Evolutionary conservation across 2,797 vertebrate species (phyloP), one percentile per base, ranked within the genome.

Genomic region (Falco novaeseelandiae): DNA sequence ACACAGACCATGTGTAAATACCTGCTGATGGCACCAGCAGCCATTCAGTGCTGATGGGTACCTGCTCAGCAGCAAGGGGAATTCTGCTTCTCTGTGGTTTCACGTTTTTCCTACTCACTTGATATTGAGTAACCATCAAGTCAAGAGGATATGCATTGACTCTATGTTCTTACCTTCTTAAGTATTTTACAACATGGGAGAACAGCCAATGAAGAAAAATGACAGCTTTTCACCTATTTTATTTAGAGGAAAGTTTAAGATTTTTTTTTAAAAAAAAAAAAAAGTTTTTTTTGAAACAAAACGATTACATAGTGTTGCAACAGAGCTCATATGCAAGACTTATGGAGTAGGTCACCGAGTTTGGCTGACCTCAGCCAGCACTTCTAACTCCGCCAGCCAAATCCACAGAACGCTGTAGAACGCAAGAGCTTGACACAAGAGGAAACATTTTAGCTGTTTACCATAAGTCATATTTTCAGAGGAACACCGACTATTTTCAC

Each of bases 331-430:
- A 23, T 2, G 67, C 59, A 66, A 89, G 63, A 69, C 38, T 62
- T 51, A 7, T 0, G 19, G 65, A 85, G 82, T 3, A 55, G 3
- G 2, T 90, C 80, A 62, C 1, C 0, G 2, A 80, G 26, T 34
- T 23, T 79, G 77, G 80, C 83, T 74, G 69, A 63, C 40, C 49
- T 83, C 57, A 74, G 49, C 36, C 88, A 93, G 58, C 34, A 49
- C 52, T 49, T 40, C 34, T 4, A 87, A 36, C 46, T 46, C 20
- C 6, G 54, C 0, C 0, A 94, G 70, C 51, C 74, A 94, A 87
- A 79, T 42, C n/a, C 87, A 80, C 29, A 10, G 29, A 55, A 70
- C 0, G 2, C 46, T 58, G 54, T 5, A 83, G 61, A 71, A 48
- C 2, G 1, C 1, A 3, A 2, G 23, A 87, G 51, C 27, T 10